Evolutionary conservation across 2,797 vertebrate genomes (phyloP).

Genomic region (Mastacembelus armatus): DNA sequence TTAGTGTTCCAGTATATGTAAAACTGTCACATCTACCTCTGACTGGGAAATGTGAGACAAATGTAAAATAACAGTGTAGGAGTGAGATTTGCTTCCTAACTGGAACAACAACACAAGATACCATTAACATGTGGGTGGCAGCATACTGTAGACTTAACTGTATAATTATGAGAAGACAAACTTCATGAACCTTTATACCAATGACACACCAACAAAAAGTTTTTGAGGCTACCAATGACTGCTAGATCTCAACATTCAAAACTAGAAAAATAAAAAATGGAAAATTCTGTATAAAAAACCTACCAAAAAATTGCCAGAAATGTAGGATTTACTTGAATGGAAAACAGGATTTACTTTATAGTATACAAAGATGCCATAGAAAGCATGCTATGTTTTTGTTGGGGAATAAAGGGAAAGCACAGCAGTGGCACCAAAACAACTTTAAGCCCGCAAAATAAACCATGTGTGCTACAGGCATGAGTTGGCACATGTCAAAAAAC

Average conservation of each 20-base stretch:
- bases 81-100: conserved; percentile 27
- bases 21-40: neutral
- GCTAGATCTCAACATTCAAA: neutral
- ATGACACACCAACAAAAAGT: no score
- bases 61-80: conserved; percentile 26
- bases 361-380: neutral
- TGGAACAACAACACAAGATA: conserved; percentile 29
- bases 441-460: no score
- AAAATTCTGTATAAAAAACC: neutral
- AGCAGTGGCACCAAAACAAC: no score
- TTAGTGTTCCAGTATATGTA: neutral
- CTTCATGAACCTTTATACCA: conserved; percentile 30
- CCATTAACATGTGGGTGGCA: conserved; percentile 46
- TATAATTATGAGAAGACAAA: conserved; percentile 37
- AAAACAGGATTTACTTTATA: neutral
- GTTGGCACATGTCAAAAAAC: no score
- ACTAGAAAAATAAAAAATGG: neutral
- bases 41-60: conserved; percentile 17
- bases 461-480: no score
- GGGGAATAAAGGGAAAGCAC: no score
- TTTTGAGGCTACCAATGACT: no score
- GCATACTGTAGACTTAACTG: conserved; percentile 15
- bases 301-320: neutral
- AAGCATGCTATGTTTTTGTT: no score
- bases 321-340: neutral